Evolutionary conservation across 2,888 invertebrate species (phyloP).

Genomic region (Chironomus riparius): DNA sequence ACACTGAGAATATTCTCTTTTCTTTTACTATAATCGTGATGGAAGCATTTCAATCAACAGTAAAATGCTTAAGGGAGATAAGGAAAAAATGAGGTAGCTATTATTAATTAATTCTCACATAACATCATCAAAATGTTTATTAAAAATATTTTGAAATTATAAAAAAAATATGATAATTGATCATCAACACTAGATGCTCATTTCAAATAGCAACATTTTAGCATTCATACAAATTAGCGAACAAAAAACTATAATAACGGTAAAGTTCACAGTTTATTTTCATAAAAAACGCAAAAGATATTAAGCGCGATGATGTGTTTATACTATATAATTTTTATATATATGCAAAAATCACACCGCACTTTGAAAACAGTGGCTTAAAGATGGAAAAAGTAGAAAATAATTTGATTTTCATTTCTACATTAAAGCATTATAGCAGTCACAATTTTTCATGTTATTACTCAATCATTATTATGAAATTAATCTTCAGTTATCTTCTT

Average conservation of each 20-base stretch:
- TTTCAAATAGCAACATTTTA: background rate
- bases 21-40: background rate
- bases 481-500: background rate
- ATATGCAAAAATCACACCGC: background rate
- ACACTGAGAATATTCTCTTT: background rate
- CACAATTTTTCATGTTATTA: background rate
- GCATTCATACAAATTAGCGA: constrained; percentile 9
- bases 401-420: background rate
- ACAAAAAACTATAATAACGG: constrained; percentile 17
- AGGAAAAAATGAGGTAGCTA: background rate
- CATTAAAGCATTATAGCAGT: background rate
- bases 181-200: background rate
- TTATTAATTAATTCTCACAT: background rate
- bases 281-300: background rate
- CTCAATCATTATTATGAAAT: background rate
- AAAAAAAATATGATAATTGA: background rate
- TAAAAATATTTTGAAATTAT: background rate
- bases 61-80: constrained; percentile 13
- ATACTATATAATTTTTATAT: background rate
- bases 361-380: background rate
- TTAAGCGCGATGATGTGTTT: constrained; percentile 5
- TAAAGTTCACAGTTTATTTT: constrained; percentile 20
- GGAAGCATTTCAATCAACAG: constrained; percentile 17
- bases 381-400: background rate
- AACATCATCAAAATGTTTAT: background rate